Evolutionary conservation across 2,797 vertebrate species (phyloP).

Genomic region (Artibeus lituratus): DNA sequence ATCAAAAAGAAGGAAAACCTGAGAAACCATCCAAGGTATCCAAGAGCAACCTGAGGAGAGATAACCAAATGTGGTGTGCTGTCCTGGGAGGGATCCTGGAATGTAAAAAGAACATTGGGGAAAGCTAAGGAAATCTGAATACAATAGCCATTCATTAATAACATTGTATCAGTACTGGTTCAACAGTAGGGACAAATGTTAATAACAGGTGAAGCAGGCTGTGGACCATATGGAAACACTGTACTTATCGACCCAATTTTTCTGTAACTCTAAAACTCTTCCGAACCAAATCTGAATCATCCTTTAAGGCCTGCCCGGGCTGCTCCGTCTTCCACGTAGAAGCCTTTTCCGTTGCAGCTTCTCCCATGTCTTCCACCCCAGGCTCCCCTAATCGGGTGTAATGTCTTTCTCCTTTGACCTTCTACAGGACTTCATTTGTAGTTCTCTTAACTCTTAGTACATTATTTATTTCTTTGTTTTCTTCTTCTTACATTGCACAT

Average conservation of each 20-base stretch:
- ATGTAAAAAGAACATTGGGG: not conserved
- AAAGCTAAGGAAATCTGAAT: not conserved
- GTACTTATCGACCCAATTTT: not conserved
- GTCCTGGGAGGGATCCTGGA: not conserved
- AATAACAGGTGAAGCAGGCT: not conserved
- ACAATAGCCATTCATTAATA: not conserved
- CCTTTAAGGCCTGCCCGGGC: not conserved
- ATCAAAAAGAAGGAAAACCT: not conserved
- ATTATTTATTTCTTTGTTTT: not conserved
- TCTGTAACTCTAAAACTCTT: not conserved
- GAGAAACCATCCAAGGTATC: not conserved
- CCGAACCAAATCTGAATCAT: not conserved
- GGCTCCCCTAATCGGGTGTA: not conserved
- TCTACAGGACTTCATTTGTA: not conserved
- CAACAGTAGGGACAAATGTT: not conserved
- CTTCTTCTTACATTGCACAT: not conserved
- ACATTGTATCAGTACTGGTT: not conserved
- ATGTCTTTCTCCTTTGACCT: not conserved
- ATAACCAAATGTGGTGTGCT: not conserved
- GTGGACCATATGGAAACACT: not conserved
- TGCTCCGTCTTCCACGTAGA: not conserved
- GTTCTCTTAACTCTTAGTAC: not conserved
- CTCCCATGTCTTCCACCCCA: not conserved
- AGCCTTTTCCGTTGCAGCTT: not conserved
- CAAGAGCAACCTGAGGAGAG: not conserved